Conservation (phyloP, 2,888 invertebrate genomes). For the Mystacides longicornis region DNA sequence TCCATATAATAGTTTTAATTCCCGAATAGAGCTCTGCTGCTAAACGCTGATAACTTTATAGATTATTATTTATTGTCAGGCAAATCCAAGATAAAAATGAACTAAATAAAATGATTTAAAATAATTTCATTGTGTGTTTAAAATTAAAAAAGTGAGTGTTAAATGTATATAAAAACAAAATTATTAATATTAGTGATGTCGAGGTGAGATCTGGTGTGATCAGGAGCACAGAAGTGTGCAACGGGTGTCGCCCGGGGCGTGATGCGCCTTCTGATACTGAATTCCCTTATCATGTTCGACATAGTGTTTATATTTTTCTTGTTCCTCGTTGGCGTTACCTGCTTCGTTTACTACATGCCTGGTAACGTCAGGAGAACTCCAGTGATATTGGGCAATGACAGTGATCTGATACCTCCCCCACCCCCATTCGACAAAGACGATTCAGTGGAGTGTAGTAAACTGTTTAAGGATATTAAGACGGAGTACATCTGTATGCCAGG, state of each 20-base stretch:
- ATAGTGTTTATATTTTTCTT: slow-evolving; percentile 81
- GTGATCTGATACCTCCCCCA: slow-evolving; percentile 47
- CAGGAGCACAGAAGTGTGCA: slow-evolving; percentile 13
- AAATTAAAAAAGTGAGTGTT: background rate
- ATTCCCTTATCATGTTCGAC: slow-evolving; percentile 83
- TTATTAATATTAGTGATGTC: background rate
- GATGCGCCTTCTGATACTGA: slow-evolving; percentile 82
- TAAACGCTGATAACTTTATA: too few relatives aligned
- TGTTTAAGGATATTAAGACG: slow-evolving; percentile 34
- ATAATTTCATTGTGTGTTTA: too few relatives aligned
- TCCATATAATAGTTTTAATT: too few relatives aligned
- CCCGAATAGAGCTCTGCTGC: too few relatives aligned
- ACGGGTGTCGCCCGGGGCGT: slow-evolving; percentile 32
- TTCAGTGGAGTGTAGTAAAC: slow-evolving; percentile 11
- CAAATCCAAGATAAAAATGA: too few relatives aligned
- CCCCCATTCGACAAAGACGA: slow-evolving; percentile 44
- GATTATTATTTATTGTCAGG: too few relatives aligned
- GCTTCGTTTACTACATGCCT: slow-evolving; percentile 75
- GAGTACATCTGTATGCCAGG: slow-evolving; percentile 47
- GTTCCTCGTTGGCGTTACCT: slow-evolving; percentile 76
- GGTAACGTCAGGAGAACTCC: slow-evolving; percentile 43
- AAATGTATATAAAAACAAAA: background rate
- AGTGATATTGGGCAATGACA: slow-evolving; percentile 32
- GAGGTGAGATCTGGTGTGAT: background rate
- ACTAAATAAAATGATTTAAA: too few relatives aligned